Percentiles rank a stretch among this genome's conserved stretches.
These are phyloP conservation scores for Vireo griseus DNA, from an alignment of 2,797 vertebrate genomes.

Conservation along the genomic window DNA sequence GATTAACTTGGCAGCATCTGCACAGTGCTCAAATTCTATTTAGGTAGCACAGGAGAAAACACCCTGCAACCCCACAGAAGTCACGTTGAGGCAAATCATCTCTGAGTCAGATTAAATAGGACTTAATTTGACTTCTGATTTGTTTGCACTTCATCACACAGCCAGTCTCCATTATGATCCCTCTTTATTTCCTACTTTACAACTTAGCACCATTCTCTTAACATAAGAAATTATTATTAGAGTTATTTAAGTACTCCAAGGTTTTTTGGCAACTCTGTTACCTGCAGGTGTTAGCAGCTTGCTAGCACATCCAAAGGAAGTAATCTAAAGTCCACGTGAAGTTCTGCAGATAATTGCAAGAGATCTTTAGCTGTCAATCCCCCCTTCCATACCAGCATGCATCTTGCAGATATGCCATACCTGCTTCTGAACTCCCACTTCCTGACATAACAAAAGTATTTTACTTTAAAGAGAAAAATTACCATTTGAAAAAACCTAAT, in stretches of 20 bases:
- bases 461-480: neutral
- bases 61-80: neutral
- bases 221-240: neutral
- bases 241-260: neutral
- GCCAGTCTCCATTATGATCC: neutral
- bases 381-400: rapidly evolving
- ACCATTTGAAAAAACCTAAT: neutral
- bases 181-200: neutral
- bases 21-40: neutral
- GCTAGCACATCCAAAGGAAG: neutral
- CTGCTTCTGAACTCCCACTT: neutral
- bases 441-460: neutral
- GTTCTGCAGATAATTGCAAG: neutral
- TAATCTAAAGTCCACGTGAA: neutral
- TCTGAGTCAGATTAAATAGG: neutral
- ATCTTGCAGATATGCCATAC: neutral
- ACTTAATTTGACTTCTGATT: constrained; percentile 34
- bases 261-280: neutral
- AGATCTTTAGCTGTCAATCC: neutral
- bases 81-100: constrained; percentile 14
- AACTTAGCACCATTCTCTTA: neutral
- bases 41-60: neutral
- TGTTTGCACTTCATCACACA: constrained; percentile 30
- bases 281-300: neutral
- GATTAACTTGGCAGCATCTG: constrained; percentile 4